Evolutionary conservation across 92 coral and sea anemone species (phyloP), one percentile per base, ranked within the genome.

Genomic region (Phenganax marumi): DNA sequence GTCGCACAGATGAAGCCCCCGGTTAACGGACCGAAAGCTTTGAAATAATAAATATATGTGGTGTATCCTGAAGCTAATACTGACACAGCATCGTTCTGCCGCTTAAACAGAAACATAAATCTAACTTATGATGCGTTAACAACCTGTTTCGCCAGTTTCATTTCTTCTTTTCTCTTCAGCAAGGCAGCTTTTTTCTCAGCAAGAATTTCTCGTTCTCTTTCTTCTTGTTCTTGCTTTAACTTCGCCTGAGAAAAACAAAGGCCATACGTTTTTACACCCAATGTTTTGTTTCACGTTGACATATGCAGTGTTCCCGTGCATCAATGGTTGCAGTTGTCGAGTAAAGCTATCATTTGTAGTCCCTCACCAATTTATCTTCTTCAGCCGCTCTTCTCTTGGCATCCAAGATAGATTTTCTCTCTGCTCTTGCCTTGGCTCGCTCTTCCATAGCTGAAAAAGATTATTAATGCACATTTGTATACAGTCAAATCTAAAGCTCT

Each of bases 371-470:
- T 65, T 89, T 92, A 49, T 96, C 96, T 73, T 96, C 99, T 77
- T 96, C 99, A 22, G 91, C 88, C 76, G 84, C 90, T 62, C 99
- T 71, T 79, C 86, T 92, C 66, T 87, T 96, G 63, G 87, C 93
- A 5, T 96, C 97, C 25, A 92, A 25, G 48, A 86, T 78, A 25
- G 90, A 85, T 82, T 96, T 96, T 57, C 97, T 84, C 23, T 89
- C 90, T 43, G 84, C 88, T 56, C 99, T 82, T 63, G 89, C 88
- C 65, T 88, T 89, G 14, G 99, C 99, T 54, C 99, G 90, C 74
- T 91, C 97, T 76, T 96, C 99, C 99, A 96, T 96, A 22, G 99
- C 99, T 96, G 52, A 18, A 49, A 61, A 66, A 66, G 55, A 69
- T 3, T 76, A 77, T 33, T 33, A 33, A 33, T 33, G 43, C 43